phyloP scores from a whole-genome alignment of 2,888 invertebrate genomes.

The Agriotes lineatus region DNA sequence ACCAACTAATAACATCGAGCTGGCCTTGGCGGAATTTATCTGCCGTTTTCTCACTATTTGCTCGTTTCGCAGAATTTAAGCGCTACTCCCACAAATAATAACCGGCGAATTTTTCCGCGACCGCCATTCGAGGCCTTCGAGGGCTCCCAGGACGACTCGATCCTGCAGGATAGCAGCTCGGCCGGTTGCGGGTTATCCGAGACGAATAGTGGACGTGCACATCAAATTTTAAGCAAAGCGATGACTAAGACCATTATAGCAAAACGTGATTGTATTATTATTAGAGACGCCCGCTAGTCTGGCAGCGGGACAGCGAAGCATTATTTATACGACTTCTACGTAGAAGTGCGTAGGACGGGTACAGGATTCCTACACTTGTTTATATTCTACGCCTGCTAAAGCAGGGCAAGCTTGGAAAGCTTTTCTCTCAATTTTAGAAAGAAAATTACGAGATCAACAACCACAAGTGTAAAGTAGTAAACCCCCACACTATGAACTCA shows the following conservation, averaged over 20 bases:
- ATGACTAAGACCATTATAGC: slow-evolving; percentile 6
- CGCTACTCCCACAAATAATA: background rate
- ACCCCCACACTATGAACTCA: too few species aligned
- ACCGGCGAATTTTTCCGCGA: slow-evolving; percentile 1
- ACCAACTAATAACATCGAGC: slow-evolving; percentile 12
- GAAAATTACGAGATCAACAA: too few species aligned
- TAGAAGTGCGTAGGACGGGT: too few species aligned
- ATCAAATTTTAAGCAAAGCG: slow-evolving; percentile 9
- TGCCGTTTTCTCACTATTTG: slow-evolving; percentile 6
- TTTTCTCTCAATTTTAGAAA: too few species aligned
- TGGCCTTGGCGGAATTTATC: slow-evolving; percentile 28
- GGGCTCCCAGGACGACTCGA: background rate
- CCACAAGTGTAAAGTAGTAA: too few species aligned
- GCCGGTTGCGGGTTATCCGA: background rate
- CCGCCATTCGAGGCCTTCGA: background rate
- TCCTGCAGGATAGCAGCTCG: background rate
- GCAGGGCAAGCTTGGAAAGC: too few species aligned
- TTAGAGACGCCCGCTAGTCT: slow-evolving; percentile 13
- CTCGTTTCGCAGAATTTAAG: slow-evolving; percentile 5
- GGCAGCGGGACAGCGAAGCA: background rate
- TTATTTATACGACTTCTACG: background rate
- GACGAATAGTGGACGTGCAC: background rate
- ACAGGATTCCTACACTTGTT: too few species aligned
- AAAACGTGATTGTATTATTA: slow-evolving; percentile 12
- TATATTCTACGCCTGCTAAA: too few species aligned